A percentile compares a stretch with the other conserved stretches of the same genome.
These are phyloP conservation scores for Remorina albescens DNA, from an alignment of 2,797 vertebrate species.

Conservation along the genomic window DNA sequence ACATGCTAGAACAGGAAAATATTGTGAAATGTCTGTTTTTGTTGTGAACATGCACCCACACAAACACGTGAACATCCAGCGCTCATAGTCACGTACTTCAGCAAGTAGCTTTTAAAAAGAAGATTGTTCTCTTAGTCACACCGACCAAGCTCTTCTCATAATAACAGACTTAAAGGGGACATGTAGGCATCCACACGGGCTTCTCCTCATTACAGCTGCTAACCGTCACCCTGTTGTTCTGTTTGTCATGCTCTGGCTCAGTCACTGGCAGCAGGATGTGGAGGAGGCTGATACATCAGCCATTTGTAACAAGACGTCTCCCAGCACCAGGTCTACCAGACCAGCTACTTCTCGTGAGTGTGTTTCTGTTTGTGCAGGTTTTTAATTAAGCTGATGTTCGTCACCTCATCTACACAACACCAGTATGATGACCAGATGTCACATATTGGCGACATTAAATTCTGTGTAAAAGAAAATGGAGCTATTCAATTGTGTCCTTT, in stretches of 20 bases:
- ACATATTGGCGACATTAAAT: neutral
- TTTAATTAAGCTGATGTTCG: constrained; percentile 47
- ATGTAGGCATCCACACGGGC: constrained; percentile 19
- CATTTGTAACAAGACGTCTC: constrained; percentile 79
- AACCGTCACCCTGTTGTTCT: constrained; percentile 50
- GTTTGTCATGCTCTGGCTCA: constrained; percentile 67
- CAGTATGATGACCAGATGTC: constrained; percentile 28
- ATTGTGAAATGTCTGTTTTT: neutral
- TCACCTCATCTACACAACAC: constrained; percentile 4
- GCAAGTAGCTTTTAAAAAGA: constrained; percentile 27
- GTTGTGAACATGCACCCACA: neutral
- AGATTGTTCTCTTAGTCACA: constrained; percentile 18
- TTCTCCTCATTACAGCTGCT: constrained; percentile 55
- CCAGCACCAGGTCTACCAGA: constrained; percentile 57
- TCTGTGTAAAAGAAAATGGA: neutral
- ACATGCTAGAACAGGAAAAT: neutral
- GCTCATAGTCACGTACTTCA: constrained; percentile 26
- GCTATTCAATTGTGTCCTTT: neutral
- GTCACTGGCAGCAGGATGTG: constrained; percentile 93
- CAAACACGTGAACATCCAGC: constrained; percentile 11
- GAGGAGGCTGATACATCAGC: constrained; percentile 85
- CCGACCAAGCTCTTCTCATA: constrained; percentile 32
- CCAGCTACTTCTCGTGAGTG: constrained; percentile 83
- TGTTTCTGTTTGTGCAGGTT: constrained; percentile 14
- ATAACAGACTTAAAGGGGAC: constrained; percentile 44